Conservation (phyloP, 2,888 invertebrate genomes). For the Metalampra italica region DNA sequence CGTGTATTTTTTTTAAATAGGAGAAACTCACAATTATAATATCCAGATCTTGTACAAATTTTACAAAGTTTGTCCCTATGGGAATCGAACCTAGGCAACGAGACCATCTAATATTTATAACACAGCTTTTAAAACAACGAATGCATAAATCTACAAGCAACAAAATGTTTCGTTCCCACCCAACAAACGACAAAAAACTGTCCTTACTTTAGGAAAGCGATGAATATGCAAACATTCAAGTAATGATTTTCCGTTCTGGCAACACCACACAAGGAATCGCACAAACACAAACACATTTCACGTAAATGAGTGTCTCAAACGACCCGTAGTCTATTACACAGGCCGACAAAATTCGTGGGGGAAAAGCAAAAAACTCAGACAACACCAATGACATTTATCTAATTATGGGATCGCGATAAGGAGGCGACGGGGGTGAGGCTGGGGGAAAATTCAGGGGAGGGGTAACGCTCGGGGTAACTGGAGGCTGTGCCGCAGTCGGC, state of each 20-base stretch:
- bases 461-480: constrained; percentile 29
- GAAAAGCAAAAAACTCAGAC: constrained; percentile 47
- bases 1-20: no score
- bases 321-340: constrained; percentile 40
- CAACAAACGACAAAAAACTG: no score
- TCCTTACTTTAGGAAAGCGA: neutral
- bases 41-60: no score
- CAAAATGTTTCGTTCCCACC: no score
- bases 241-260: neutral
- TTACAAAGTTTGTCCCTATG: no score
- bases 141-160: no score
- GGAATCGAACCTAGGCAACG: no score
- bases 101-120: no score
- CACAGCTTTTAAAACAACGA: no score
- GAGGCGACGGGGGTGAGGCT: constrained; percentile 37
- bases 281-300: constrained; percentile 15
- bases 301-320: constrained; percentile 25
- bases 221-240: neutral
- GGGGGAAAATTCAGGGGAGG: constrained; percentile 28
- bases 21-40: no score
- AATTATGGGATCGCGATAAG: constrained; percentile 74
- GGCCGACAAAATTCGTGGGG: constrained; percentile 40
- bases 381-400: constrained; percentile 75
- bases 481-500: constrained; percentile 59
- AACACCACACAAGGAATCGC: neutral